phyloP scores from a whole-genome alignment of 53 echinoderm and acorn worm species.

The Echinometra lucunter region DNA sequence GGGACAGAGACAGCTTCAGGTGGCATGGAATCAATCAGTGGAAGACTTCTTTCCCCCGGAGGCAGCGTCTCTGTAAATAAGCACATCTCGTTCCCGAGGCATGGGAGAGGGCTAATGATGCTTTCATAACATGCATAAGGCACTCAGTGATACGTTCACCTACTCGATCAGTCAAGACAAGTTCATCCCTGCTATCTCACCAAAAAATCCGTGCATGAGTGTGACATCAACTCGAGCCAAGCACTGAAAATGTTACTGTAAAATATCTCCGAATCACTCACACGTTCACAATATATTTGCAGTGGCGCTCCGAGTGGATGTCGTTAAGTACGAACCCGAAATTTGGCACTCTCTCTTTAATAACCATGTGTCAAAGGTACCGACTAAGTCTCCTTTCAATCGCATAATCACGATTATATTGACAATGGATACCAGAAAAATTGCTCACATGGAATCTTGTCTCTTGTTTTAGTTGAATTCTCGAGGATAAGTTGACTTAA shows the following conservation, averaged over 20 bases:
- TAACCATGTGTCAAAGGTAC: no score
- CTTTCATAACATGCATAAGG: slow-evolving; percentile 37
- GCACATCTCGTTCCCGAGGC: slow-evolving; percentile 11
- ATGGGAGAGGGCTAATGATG: not conserved
- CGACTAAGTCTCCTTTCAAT: not conserved
- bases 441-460: not conserved
- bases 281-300: not conserved
- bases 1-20: slow-evolving; percentile 37
- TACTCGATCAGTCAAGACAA: not conserved
- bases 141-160: slow-evolving; percentile 1
- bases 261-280: not conserved
- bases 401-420: not conserved
- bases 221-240: not conserved
- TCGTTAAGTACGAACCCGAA: not conserved
- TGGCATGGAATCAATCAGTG: slow-evolving; percentile 49
- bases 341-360: not conserved
- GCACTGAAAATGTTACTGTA: not conserved
- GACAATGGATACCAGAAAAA: not conserved
- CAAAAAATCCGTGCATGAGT: not conserved
- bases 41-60: not conserved
- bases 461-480: not conserved
- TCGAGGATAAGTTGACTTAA: no score
- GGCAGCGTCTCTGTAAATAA: slow-evolving; percentile 55
- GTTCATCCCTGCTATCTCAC: not conserved
- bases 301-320: not conserved